phyloP scores from a whole-genome alignment of 2,888 invertebrate genomes.

The Iselma pallidipennis region DNA sequence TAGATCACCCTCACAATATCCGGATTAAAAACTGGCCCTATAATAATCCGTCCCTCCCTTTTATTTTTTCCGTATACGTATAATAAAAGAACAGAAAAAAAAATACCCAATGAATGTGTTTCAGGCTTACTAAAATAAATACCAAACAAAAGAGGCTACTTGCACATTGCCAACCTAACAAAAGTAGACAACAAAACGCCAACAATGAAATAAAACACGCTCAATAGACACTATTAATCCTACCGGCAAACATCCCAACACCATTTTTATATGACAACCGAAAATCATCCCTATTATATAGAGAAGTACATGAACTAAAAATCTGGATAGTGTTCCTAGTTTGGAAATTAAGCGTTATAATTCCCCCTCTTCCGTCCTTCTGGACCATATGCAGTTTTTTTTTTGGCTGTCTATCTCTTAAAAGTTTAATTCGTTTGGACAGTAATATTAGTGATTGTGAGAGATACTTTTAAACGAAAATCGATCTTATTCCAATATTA shows the following conservation, averaged over 20 bases:
- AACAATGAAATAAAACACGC: constrained; percentile 56
- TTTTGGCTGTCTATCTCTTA: constrained; percentile 42
- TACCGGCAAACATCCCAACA: constrained; percentile 38
- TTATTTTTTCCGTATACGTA: background rate
- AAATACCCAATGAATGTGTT: constrained; percentile 55
- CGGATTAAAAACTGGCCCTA: background rate
- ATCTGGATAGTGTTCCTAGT: constrained; percentile 16
- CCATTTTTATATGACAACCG: constrained; percentile 34
- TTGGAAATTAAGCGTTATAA: constrained; percentile 50
- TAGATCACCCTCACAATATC: background rate
- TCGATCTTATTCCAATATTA: constrained; percentile 36
- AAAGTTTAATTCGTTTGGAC: constrained; percentile 54
- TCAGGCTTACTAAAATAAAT: constrained; percentile 57
- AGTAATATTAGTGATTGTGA: constrained; percentile 44
- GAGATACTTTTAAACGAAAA: constrained; percentile 34
- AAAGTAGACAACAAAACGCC: constrained; percentile 56
- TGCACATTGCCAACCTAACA: constrained; percentile 56
- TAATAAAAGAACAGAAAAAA: constrained; percentile 37
- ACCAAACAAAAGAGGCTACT: constrained; percentile 54
- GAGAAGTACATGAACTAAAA: constrained; percentile 21
- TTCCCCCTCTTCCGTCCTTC: constrained; percentile 30
- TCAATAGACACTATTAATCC: constrained; percentile 42
- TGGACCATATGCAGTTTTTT: constrained; percentile 48
- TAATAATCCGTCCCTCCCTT: background rate
- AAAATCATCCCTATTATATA: constrained; percentile 30